Evolutionary conservation across 2,888 invertebrate species (phyloP), one percentile per base, ranked within the genome.

Genomic region (Deilephila porcellus): DNA sequence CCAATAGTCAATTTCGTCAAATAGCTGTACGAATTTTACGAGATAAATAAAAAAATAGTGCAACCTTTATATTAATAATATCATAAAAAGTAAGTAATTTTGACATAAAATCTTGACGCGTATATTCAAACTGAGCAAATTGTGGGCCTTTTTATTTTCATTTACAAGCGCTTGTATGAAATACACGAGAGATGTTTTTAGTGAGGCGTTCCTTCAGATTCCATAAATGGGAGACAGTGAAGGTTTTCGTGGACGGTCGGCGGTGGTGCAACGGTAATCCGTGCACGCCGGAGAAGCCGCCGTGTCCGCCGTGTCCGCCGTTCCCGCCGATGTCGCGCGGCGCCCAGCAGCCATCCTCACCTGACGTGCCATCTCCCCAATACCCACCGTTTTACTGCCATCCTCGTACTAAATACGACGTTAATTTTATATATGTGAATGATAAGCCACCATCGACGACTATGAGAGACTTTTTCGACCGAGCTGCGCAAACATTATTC

Each of bases 401-500:
- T 71, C 93, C 93, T 1, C 85, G 93, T 74, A 88, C 87, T 1
- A 87, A 85, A 73, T 90, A 91, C 74, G 87, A 92, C n/a, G 90
- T 89, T 1, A 85, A 83, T 1, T 93, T 89, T 83, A 82, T 93
- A 25, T 96, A 96, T 84, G 93, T 97, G 2, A 97, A 96, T 79
- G 95, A 96, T 73, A 86, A 95, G 76, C 96, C 96, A 34, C 91
- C 95, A 0, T 92, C 91, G 62, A 96, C 96, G 90, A 91, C 91
- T 0, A 93, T 96, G 86, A 95, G 86, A 7, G 97, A 96, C 75
- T 95, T 98, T 52, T 95, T 97, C n/a, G 97, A 98, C 81, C 94
- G 97, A 74, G 97, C 97, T 0, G 96, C 97, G 0, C 95, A 95
- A 71, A 95, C 93, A 0, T 87, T 97, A 73, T 98, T 98, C 88